phyloP scores from a whole-genome alignment of 2,888 invertebrate species.

The Ashinkailepas kermadecensis region DNA sequence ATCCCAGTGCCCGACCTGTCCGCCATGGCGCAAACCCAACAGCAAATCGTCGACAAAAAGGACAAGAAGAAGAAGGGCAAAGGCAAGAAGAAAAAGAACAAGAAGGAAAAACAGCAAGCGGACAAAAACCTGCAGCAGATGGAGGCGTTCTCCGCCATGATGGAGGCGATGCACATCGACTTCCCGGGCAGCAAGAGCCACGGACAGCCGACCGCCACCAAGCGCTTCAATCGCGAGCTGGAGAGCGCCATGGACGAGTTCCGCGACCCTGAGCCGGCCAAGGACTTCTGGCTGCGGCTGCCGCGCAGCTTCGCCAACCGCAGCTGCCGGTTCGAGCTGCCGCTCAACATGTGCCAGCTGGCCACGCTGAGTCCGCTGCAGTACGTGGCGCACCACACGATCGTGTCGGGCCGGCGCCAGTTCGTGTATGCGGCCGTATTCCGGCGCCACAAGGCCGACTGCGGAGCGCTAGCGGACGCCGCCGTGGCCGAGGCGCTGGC shows the following conservation, averaged over 20 bases:
- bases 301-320: constrained; percentile 24
- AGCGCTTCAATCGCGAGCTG: background rate
- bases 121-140: background rate
- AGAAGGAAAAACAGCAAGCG: background rate
- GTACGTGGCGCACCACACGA: constrained; percentile 22
- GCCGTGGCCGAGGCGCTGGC: constrained; percentile 17
- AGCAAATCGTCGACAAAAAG: background rate
- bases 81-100: background rate
- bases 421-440: constrained; percentile 25
- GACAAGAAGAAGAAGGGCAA: background rate
- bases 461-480: constrained; percentile 12
- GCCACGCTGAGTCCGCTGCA: constrained; percentile 15
- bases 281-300: constrained; percentile 25
- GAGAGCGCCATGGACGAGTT: background rate
- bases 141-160: background rate
- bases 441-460: constrained; percentile 17
- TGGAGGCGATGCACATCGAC: background rate
- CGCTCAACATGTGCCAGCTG: constrained; percentile 17
- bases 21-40: background rate
- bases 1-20: background rate
- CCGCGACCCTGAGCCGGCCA: background rate
- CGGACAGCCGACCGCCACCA: background rate
- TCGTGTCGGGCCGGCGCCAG: constrained; percentile 1
- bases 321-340: constrained; percentile 26
- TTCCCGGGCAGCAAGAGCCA: background rate